Evolutionary conservation across 2,888 invertebrate genomes (phyloP).

Genomic region (Lasius fuliginosus): DNA sequence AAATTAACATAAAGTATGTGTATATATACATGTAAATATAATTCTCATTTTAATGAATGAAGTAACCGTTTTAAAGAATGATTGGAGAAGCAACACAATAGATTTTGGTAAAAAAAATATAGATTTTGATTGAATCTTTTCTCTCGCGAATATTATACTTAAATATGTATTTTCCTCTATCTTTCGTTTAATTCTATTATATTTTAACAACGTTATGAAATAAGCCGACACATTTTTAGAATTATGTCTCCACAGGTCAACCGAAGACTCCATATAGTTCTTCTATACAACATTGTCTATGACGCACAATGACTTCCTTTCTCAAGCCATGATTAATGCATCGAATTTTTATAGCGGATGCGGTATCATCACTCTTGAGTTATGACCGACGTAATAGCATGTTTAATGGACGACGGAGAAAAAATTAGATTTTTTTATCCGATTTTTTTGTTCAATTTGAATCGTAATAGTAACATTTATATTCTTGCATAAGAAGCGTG

Average conservation of each 20-base stretch:
- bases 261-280: conserved; percentile 27
- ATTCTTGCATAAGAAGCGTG: neutral
- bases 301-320: conserved; percentile 76
- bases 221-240: neutral
- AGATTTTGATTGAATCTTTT: neutral
- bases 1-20: neutral
- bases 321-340: conserved; percentile 78
- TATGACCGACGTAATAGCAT: neutral
- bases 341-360: conserved; percentile 72
- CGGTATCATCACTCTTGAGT: conserved; percentile 26
- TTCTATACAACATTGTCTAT: conserved; percentile 16
- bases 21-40: neutral
- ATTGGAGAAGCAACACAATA: neutral
- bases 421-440: neutral
- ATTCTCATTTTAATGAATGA: neutral
- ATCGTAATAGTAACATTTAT: neutral
- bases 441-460: neutral
- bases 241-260: neutral
- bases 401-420: neutral
- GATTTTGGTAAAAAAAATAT: too few species aligned
- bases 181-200: neutral
- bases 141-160: neutral
- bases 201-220: neutral
- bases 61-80: neutral
- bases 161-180: neutral